Base-by-base conservation (phyloP, 2,888 invertebrate species). In the Ophion costatus region DNA sequence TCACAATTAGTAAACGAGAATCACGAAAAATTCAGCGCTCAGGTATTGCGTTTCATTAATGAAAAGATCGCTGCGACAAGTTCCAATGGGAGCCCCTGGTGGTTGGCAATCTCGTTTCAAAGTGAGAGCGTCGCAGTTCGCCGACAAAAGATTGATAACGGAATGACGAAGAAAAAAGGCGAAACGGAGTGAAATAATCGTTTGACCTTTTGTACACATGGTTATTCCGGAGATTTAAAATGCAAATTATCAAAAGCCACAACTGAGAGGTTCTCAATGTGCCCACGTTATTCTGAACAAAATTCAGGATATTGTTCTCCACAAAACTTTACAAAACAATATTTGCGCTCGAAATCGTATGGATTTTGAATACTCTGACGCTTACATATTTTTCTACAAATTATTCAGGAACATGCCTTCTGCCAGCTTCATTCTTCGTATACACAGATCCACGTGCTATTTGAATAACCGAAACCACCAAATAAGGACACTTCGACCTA, bases 1-100 rank as follows among this genome's bases (percentile, higher is more conserved):
- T 79, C 80, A 76, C 80, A 73, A 61, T 59, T 29, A 59, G 83
- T 63, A 83, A 79, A 79, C 70, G 83, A 83, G 74, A 79, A 64
- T 74, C 79, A 74, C 74, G 74, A 79, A 83, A 79, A 74, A 67
- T 82, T 82, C 24, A 69, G 64, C 64, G 70, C 83, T 57, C 42
- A 45, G 61, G 79, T 57, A 69, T 56, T 59, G 69, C 61, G 75
- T 79, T 83, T 75, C 70, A 78, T 83, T 83, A 79, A 83, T 83
- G 74, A 78, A 83, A 83, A 70, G 83, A 83, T 29, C 74, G 79
- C 69, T 63, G 45, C 29, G 63, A 63, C 74, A 38, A 24, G 56
- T 63, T 45, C 51, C 61, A 45, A 59, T 38, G 76, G 51, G 64
- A 29, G 38, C 22, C 79, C 9, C 51, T 20, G 29, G 7, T 63